phyloP scores from a whole-genome alignment of 2,888 invertebrate genomes.

The Netelia fuscicornis region DNA sequence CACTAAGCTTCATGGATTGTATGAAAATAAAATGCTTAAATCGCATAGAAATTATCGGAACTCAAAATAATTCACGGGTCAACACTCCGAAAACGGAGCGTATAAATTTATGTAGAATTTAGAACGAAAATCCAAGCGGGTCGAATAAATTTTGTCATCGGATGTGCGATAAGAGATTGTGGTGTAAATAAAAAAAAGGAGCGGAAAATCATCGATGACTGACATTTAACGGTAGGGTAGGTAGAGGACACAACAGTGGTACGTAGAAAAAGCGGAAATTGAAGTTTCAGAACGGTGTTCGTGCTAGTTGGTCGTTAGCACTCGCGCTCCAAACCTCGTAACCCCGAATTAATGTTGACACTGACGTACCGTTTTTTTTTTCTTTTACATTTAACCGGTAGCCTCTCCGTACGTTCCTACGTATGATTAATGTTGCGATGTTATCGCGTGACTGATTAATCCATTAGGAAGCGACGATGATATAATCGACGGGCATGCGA shows the following conservation, averaged over 20 bases:
- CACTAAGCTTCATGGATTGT: background rate
- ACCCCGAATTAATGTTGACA: constrained; percentile 58
- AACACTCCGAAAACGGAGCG: too few relatives aligned
- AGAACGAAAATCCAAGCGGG: too few relatives aligned
- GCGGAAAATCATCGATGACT: background rate
- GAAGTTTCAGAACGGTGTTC: constrained; percentile 56
- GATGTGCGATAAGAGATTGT: background rate
- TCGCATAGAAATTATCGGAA: background rate
- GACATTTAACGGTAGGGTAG: background rate
- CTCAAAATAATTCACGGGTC: too few relatives aligned
- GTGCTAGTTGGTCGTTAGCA: constrained; percentile 53
- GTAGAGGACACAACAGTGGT: background rate
- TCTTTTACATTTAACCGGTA: constrained; percentile 26
- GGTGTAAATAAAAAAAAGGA: background rate
- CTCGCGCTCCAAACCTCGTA: constrained; percentile 10
- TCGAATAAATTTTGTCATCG: background rate
- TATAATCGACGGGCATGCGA: constrained; percentile 41
- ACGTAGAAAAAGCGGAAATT: constrained; percentile 38
- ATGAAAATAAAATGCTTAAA: constrained; percentile 18
- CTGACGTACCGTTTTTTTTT: constrained; percentile 46
- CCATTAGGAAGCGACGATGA: constrained; percentile 39
- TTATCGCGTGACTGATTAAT: constrained; percentile 61
- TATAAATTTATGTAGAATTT: too few relatives aligned
- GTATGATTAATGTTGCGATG: constrained; percentile 41
- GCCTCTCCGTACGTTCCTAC: constrained; percentile 10